Base-by-base conservation (phyloP, 2,888 invertebrate genomes). In the Ctena decussata region DNA sequence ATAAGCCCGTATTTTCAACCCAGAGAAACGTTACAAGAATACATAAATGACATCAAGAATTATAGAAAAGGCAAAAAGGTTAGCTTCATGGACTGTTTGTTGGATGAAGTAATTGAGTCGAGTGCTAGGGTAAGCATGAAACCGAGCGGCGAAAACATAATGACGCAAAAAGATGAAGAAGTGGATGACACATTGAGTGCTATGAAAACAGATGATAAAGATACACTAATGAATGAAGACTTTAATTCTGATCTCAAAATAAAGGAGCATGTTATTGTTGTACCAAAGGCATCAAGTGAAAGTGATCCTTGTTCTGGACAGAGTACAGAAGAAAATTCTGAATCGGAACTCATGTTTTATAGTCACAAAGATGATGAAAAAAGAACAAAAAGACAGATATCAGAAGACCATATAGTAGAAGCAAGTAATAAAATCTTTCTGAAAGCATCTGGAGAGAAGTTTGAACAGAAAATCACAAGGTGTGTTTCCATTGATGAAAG, bases 1-100 rank as follows among this genome's bases (percentile, higher is more conserved):
- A 72, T 72, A 8, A 72, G 72, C 44, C 72, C 72, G 2, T 44
- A 32, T 11, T 44, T 72, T n/a, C 44, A 72, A 39, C 72, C 46
- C 6, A 72, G 72, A 44, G 41, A 24, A 1, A 41, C 72, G 2
- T 18, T 44, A n/a, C 30, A 21, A 8, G 72, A 72, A 44, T 72
- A 72, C 24, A 41, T 30, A 11, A 3, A 72, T 3, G 72, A 72
- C 39, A 72, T 72, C 21, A 24, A 24, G 30, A 72, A 72, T 5
- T n/a, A 41, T 21, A 44, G 41, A 30, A 21, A 72, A 30, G 72
- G 72, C 12, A 46, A 72, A n/a, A 72, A 18, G 15, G 72, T 72
- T 8, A 44, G 72, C 21, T 72, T 72, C 39, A 44, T 72, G 27
- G 15, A 39, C 8, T n/a, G 30, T 44, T 15, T 72, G 5, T 24